phyloP scores from a whole-genome alignment of 2,113 vertebrate genomes.

The Chionodraco myersi region DNA sequence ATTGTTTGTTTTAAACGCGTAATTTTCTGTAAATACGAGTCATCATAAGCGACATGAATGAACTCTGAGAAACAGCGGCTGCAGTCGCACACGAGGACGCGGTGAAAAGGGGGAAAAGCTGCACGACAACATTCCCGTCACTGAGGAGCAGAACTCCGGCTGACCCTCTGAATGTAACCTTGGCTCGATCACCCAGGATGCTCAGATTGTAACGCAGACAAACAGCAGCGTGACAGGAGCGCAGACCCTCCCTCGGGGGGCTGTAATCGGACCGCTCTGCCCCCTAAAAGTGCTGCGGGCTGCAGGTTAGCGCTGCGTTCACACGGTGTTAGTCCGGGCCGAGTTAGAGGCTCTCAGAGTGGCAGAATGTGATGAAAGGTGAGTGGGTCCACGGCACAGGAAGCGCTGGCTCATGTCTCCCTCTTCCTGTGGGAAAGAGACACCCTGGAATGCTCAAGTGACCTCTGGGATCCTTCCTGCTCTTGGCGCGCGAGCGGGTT shows the following conservation, averaged over 20 bases:
- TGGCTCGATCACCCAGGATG: slow-evolving; percentile 33
- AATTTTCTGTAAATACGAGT: slow-evolving; percentile 41
- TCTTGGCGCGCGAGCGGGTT: not conserved
- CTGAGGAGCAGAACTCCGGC: slow-evolving; percentile 22
- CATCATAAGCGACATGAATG: slow-evolving; percentile 35
- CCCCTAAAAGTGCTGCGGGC: slow-evolving; percentile 69
- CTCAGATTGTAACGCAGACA: slow-evolving; percentile 41
- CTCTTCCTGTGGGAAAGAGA: slow-evolving; percentile 74
- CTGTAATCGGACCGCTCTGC: slow-evolving; percentile 57
- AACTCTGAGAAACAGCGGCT: slow-evolving; percentile 50
- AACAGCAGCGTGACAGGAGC: slow-evolving; percentile 35
- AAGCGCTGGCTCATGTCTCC: slow-evolving; percentile 76
- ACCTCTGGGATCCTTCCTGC: slow-evolving; percentile 60
- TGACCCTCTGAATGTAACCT: slow-evolving; percentile 32
- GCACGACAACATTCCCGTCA: slow-evolving; percentile 33
- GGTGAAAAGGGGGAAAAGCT: slow-evolving; percentile 1
- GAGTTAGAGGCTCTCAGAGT: slow-evolving; percentile 25
- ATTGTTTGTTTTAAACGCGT: not conserved
- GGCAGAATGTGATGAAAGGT: slow-evolving; percentile 67
- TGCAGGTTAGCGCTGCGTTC: slow-evolving; percentile 38
- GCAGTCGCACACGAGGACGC: slow-evolving; percentile 40
- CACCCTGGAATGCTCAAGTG: slow-evolving; percentile 63
- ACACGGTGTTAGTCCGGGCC: not conserved
- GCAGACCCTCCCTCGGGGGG: slow-evolving; percentile 4
- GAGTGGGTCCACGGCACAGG: slow-evolving; percentile 64